phyloP scores from a whole-genome alignment of 2,888 invertebrate genomes.

The Caenorhabditis sp. region DNA sequence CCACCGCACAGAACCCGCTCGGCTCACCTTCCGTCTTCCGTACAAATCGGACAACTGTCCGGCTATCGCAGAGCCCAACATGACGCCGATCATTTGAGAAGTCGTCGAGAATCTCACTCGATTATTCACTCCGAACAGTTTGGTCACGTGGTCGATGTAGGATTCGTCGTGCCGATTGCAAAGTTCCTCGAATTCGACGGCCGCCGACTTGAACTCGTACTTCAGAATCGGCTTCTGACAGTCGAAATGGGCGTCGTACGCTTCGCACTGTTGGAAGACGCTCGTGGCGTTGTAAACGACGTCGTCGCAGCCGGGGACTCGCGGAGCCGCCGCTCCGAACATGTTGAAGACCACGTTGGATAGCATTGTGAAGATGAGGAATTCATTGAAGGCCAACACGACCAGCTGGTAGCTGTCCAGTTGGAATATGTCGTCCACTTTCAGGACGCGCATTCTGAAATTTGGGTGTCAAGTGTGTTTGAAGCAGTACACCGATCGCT shows the following conservation, averaged over 20 bases:
- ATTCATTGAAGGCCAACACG: constrained; percentile 65
- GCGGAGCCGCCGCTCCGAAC: constrained; percentile 64
- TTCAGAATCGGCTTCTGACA: constrained; percentile 55
- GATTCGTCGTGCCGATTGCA: constrained; percentile 47
- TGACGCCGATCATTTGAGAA: constrained; percentile 67
- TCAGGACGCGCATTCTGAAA: constrained; percentile 34
- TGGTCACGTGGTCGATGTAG: constrained; percentile 36
- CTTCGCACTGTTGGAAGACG: constrained; percentile 52
- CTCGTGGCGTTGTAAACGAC: constrained; percentile 59
- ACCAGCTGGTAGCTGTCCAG: constrained; percentile 65
- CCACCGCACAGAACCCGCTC: no score
- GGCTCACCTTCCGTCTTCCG: constrained; percentile 62
- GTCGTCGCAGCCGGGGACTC: constrained; percentile 59
- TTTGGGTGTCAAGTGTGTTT: no score
- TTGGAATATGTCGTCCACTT: constrained; percentile 68
- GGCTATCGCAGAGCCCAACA: constrained; percentile 62
- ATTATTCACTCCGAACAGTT: constrained; percentile 61
- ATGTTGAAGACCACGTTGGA: constrained; percentile 70
- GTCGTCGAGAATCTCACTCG: constrained; percentile 63
- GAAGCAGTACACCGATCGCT: no score
- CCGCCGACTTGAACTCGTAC: constrained; percentile 65
- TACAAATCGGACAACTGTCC: constrained; percentile 66
- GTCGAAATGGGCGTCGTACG: constrained; percentile 45
- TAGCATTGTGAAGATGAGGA: constrained; percentile 70
- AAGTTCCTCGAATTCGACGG: constrained; percentile 61